Conservation (phyloP, 1,140 invertebrate genomes). For the Globodera rostochiensis region DNA sequence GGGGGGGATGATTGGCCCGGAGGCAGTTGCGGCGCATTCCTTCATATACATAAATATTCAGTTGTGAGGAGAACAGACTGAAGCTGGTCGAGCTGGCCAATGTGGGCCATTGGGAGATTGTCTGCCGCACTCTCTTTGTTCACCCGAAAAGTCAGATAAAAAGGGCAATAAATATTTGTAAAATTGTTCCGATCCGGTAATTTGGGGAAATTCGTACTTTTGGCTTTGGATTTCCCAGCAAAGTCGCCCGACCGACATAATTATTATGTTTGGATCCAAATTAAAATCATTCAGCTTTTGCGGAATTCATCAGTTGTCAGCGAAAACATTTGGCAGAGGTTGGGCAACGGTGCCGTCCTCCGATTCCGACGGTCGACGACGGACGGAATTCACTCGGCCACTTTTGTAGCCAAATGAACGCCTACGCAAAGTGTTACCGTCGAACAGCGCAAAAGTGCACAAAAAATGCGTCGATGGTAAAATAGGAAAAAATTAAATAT, state of each 20-base stretch:
- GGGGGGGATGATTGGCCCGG: too few species aligned
- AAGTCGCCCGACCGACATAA: too few species aligned
- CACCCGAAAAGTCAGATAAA: conserved; percentile 1
- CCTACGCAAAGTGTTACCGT: conserved; percentile 24
- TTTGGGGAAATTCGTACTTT: too few species aligned
- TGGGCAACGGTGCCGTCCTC: conserved; percentile 14
- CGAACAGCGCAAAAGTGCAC: conserved; percentile 15
- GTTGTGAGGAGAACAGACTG: conserved; percentile 19
- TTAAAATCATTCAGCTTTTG: background rate
- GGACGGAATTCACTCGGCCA: background rate
- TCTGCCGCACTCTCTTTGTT: conserved; percentile 10
- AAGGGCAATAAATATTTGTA: too few species aligned
- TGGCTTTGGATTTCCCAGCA: too few species aligned
- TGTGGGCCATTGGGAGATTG: conserved; percentile 15
- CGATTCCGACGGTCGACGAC: background rate
- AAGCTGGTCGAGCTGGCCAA: conserved; percentile 27
- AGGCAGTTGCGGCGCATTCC: too few species aligned
- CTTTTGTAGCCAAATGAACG: conserved; percentile 12
- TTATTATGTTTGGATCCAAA: too few species aligned
- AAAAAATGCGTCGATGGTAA: conserved; percentile 18
- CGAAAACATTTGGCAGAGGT: conserved; percentile 17
- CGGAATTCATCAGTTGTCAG: conserved; percentile 26
- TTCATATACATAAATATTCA: background rate
- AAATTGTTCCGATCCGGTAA: too few species aligned
- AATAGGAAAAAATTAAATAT: background rate